Conservation (phyloP, 1,140 invertebrate genomes). For the Metaphire vulgaris region DNA sequence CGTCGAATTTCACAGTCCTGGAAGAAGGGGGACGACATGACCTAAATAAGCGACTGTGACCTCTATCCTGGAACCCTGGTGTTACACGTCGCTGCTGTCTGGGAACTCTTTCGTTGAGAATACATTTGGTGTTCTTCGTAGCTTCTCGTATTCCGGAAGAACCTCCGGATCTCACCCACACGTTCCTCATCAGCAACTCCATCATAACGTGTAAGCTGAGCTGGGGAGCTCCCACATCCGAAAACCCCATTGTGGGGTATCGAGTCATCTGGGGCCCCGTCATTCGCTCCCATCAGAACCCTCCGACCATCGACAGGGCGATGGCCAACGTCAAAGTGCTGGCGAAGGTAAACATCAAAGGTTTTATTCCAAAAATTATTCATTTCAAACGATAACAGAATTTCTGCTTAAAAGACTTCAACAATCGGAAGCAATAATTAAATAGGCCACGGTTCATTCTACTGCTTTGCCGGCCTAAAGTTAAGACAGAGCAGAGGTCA, state of each 20-base stretch:
- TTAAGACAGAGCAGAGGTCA: too few species aligned
- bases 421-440: too few species aligned
- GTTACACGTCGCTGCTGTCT: not conserved
- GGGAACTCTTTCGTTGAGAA: not conserved
- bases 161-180: conserved; percentile 20
- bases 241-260: conserved; percentile 26
- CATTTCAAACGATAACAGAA: too few species aligned
- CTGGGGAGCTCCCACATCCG: conserved; percentile 24
- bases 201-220: conserved; percentile 19
- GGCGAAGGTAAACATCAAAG: not conserved
- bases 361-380: too few species aligned
- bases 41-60: too few species aligned
- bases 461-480: too few species aligned
- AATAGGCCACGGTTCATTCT: too few species aligned
- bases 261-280: conserved; percentile 25
- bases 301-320: conserved; percentile 2
- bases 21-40: too few species aligned
- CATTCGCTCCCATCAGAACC: not conserved
- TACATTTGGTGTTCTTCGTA: not conserved
- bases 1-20: too few species aligned
- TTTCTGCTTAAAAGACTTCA: too few species aligned
- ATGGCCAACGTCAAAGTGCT: not conserved
- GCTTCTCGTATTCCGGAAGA: conserved; percentile 15
- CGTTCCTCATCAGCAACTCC: conserved; percentile 23
- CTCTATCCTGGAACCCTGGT: not conserved